Evolutionary conservation across 2,113 vertebrate species (phyloP).

Genomic region (Passer montanus): DNA sequence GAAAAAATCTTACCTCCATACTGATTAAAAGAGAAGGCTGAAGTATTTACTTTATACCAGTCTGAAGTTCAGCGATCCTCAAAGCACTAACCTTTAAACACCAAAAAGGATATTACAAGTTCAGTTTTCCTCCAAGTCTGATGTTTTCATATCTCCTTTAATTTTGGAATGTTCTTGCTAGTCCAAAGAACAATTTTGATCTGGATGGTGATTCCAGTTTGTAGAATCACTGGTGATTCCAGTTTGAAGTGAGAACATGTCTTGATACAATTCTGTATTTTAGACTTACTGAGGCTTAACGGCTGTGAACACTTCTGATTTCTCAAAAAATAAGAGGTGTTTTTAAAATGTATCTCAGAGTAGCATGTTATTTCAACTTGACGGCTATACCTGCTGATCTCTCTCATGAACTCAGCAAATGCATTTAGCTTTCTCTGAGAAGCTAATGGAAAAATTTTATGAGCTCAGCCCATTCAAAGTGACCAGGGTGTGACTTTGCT

Average conservation of each 20-base stretch:
- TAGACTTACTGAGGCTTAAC: background rate
- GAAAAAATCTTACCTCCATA: background rate
- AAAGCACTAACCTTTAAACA: background rate
- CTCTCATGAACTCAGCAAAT: background rate
- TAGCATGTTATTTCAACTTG: background rate
- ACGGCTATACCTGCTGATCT: background rate
- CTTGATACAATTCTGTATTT: background rate
- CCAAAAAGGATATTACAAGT: background rate
- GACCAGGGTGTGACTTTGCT: background rate
- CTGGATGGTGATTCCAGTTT: background rate
- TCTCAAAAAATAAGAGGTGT: background rate
- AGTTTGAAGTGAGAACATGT: background rate
- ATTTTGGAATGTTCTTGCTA: background rate
- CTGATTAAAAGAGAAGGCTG: background rate
- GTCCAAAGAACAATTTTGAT: background rate
- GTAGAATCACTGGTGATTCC: background rate
- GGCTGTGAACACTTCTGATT: background rate
- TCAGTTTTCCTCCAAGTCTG: background rate
- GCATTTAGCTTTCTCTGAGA: background rate
- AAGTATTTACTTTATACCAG: background rate
- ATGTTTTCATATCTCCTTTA: background rate
- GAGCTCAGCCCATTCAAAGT: background rate
- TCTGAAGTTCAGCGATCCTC: accelerated
- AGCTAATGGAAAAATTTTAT: background rate
- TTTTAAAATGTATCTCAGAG: background rate